Percentiles rank a stretch among this genome's conserved stretches.
Conservation (phyloP, 2,888 invertebrate species). For the Drosophila leonis region DNA sequence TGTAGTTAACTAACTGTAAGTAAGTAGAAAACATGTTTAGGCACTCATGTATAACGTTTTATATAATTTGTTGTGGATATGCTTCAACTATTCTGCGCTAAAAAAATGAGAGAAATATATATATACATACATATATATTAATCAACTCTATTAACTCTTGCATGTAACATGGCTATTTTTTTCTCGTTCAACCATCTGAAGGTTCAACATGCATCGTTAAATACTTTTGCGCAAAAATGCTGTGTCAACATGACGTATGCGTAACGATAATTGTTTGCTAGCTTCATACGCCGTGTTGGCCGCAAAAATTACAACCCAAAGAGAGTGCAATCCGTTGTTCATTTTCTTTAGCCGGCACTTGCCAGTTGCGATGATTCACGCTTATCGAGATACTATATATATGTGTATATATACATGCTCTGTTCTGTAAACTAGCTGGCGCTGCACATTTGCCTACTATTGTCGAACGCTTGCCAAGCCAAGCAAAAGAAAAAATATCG, state of each 20-base stretch:
- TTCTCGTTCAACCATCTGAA: slow-evolving; percentile 18
- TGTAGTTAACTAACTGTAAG: not conserved
- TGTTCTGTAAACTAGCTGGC: slow-evolving; percentile 24
- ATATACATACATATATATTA: not conserved
- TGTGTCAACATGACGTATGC: slow-evolving; percentile 64
- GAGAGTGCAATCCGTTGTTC: slow-evolving; percentile 4
- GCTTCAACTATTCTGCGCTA: not conserved
- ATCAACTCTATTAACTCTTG: slow-evolving; percentile 3
- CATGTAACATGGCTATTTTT: not conserved
- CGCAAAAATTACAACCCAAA: slow-evolving; percentile 16
- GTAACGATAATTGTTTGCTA: slow-evolving; percentile 38
- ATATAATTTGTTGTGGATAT: slow-evolving; percentile 5
- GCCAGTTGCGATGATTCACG: slow-evolving; percentile 58
- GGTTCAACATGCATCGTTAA: slow-evolving; percentile 30
- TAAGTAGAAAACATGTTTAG: not conserved
- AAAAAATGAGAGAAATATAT: not conserved
- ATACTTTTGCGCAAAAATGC: slow-evolving; percentile 14
- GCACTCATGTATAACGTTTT: slow-evolving; percentile 4
- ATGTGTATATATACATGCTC: slow-evolving; percentile 8
- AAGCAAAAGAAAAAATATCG: slow-evolving; percentile 44
- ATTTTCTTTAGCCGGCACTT: not conserved
- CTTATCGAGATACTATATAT: slow-evolving; percentile 1
- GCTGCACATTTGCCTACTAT: slow-evolving; percentile 53
- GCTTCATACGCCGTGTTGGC: slow-evolving; percentile 49
- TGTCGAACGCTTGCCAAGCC: slow-evolving; percentile 56